Conservation (phyloP, 2,113 vertebrate genomes). For the Apodemus speciosus region DNA sequence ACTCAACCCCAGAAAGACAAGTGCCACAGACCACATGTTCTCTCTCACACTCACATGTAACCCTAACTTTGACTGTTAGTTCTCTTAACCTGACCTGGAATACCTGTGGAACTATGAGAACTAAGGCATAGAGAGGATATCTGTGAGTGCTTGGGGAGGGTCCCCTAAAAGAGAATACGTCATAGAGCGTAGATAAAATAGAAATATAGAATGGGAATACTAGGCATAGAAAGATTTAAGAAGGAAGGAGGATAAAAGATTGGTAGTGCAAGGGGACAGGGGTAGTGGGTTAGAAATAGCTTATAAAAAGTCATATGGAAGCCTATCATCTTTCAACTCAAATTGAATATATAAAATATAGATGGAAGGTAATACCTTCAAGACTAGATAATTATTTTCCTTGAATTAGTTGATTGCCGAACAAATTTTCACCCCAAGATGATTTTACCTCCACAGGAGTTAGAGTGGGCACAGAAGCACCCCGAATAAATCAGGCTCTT, state of each 20-base stretch:
- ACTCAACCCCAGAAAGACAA: not conserved
- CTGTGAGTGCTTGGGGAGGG: too few relatives aligned
- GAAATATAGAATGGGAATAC: not conserved
- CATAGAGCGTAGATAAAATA: not conserved
- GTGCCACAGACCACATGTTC: too few relatives aligned
- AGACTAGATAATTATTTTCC: not conserved
- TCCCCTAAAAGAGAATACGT: too few relatives aligned
- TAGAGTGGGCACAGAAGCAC: not conserved
- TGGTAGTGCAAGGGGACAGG: not conserved
- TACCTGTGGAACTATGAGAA: not conserved
- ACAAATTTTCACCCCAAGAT: not conserved
- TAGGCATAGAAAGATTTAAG: not conserved
- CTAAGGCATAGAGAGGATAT: not conserved
- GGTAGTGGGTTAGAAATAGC: not conserved
- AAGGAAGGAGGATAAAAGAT: not conserved
- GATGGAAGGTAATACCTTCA: not conserved
- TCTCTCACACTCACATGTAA: not conserved
- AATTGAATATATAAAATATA: not conserved
- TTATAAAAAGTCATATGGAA: not conserved
- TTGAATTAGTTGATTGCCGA: not conserved
- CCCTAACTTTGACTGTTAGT: not conserved
- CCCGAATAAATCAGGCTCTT: not conserved
- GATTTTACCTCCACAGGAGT: not conserved
- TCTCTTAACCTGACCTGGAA: not conserved
- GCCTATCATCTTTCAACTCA: not conserved